A percentile compares a stretch with the other conserved stretches of the same genome.
Conservation (phyloP, 2,797 vertebrate genomes). For the Cottoperca gobio region DNA sequence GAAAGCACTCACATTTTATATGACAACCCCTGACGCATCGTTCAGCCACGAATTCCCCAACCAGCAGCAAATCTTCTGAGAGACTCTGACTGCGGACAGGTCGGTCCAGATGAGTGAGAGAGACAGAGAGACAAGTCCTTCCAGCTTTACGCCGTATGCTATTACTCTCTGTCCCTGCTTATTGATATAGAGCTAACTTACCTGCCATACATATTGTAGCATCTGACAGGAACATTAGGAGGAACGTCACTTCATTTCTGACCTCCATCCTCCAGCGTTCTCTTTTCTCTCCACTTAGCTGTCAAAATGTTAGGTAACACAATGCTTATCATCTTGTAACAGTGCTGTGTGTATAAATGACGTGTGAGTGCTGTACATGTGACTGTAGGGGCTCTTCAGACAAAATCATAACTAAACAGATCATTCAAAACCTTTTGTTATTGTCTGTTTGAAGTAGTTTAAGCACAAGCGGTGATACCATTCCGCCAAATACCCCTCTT, state of each 20-base stretch:
- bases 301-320: constrained; percentile 44
- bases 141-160: constrained; percentile 38
- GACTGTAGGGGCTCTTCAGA: constrained; percentile 61
- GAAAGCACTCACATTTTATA: constrained; percentile 80
- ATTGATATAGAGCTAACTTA: constrained; percentile 45
- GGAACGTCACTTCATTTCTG: constrained; percentile 36
- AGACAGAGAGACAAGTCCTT: constrained; percentile 58
- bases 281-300: constrained; percentile 23
- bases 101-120: constrained; percentile 66
- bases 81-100: constrained; percentile 67
- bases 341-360: not conserved
- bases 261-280: constrained; percentile 14
- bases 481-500: constrained; percentile 46
- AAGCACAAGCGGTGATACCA: constrained; percentile 8
- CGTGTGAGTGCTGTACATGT: not conserved
- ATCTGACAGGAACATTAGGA: constrained; percentile 52
- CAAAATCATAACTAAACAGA: constrained; percentile 64
- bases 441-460: constrained; percentile 47
- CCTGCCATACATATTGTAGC: constrained; percentile 40
- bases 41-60: constrained; percentile 70
- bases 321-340: constrained; percentile 6
- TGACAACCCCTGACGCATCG: constrained; percentile 76
- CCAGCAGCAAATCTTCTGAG: constrained; percentile 73
- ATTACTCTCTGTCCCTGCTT: constrained; percentile 50
- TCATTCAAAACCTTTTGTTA: constrained; percentile 45